Evolutionary conservation across 2,113 vertebrate species (phyloP).

Genomic region (Syrrhaptes paradoxus): DNA sequence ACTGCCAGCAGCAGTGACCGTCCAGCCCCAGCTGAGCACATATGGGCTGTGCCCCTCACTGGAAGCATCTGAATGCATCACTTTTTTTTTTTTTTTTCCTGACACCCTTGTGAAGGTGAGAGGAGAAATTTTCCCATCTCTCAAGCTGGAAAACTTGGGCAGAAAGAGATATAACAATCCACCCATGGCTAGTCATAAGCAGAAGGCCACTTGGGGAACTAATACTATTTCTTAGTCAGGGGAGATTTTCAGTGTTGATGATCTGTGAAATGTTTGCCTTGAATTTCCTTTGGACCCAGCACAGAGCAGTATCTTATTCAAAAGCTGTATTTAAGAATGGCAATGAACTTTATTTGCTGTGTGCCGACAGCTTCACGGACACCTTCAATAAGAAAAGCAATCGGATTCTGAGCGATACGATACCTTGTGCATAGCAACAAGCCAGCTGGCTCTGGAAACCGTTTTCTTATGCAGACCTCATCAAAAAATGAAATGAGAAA

Average conservation of each 20-base stretch:
- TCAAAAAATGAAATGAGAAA: constrained; percentile 66
- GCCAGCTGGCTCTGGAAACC: constrained; percentile 37
- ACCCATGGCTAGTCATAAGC: background rate
- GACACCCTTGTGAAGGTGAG: background rate
- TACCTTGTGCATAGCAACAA: constrained; percentile 55
- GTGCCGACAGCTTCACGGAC: background rate
- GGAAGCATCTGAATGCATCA: background rate
- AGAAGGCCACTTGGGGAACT: background rate
- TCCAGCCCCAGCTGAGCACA: background rate
- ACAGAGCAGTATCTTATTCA: constrained; percentile 16
- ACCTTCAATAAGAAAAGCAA: constrained; percentile 21
- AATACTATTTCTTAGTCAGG: background rate
- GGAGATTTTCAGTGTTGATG: constrained; percentile 6
- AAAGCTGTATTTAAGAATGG: constrained; percentile 27
- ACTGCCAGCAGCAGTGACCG: background rate
- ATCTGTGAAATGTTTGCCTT: constrained; percentile 53
- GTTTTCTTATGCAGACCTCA: constrained; percentile 36
- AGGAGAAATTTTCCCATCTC: background rate
- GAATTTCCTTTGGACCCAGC: constrained; percentile 24
- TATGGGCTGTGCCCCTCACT: background rate
- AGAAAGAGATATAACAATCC: background rate
- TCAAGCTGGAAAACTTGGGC: background rate
- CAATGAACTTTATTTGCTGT: constrained; percentile 54
- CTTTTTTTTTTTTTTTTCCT: background rate
- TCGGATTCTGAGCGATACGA: background rate